Base-by-base conservation (phyloP, 2,888 invertebrate genomes). In the Oligia strigilis region DNA sequence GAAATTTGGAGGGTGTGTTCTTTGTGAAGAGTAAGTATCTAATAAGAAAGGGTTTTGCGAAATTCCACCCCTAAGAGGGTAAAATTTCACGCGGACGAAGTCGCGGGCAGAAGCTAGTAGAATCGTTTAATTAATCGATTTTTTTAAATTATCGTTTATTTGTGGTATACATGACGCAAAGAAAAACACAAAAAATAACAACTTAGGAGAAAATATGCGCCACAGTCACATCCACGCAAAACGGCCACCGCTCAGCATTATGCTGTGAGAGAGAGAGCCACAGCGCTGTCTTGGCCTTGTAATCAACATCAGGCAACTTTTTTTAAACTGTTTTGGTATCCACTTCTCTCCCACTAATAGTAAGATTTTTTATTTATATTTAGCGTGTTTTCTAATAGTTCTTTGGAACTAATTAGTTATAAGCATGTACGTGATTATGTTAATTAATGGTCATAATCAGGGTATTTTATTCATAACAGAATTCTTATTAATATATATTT, bases 391-490 rank as follows among this genome's bases (percentile, higher is more conserved):
- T 55, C 0, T 69, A 55, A 62, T 74, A 46, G 23, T 29, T 73
- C 17, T 52, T 52, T 23, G 4, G 6, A 60, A 60, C 36, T 43
- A 80, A 72, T 81, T 81, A 43, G 23, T 17, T 62, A 13, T 2
- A 67, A 0, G 17, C 55, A 77, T 5, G n/a, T n/a, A 23, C 14
- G 58, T 67, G 46, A 55, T 73, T 69, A 75, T 17, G 9, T 36
- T 55, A 49, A 62, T 62, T 62, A 69, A 75, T 69, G 14, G 1
- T 17, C 52, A n/a, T 69, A 62, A 82, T 70, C 2, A 36, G 14
- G 11, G 3, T 65, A 65, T 76, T 64, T 69, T 64, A 76, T 49
- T 43, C 14, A 2, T 49, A 70, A 69, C 49, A 69, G 29, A 75
- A 55, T 62, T 43, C 29, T 69, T 82, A 36, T 46, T 55, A 36